phyloP scores from a whole-genome alignment of 2,113 vertebrate genomes.

The Patagioenas fasciata region DNA sequence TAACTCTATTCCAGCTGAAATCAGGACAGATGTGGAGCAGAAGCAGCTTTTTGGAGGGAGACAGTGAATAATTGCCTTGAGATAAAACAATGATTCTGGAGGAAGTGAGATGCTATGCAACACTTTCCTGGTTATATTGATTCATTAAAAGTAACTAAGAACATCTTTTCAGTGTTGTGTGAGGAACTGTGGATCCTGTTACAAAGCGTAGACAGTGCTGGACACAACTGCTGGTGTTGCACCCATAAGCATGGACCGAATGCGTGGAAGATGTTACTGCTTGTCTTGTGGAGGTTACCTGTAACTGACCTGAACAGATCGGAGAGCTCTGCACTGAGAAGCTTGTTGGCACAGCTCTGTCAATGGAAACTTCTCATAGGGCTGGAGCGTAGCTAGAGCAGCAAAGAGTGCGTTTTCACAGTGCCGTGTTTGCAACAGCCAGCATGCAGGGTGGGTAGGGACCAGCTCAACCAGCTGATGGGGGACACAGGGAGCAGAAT shows the following conservation, averaged over 20 bases:
- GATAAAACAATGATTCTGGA: neutral
- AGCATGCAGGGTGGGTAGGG: neutral
- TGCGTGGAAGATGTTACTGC: neutral
- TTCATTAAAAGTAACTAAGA: neutral
- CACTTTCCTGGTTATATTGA: neutral
- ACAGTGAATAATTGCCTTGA: neutral
- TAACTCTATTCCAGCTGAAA: too few relatives aligned
- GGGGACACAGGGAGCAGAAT: neutral
- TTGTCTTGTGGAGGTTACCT: neutral
- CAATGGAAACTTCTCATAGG: neutral
- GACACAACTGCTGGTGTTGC: neutral
- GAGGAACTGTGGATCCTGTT: neutral
- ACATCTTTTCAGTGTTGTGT: neutral
- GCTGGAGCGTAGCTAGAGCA: neutral
- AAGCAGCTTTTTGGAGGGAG: neutral
- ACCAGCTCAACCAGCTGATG: neutral
- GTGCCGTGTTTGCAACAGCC: neutral
- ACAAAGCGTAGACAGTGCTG: neutral
- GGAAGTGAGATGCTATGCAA: neutral
- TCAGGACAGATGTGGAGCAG: neutral
- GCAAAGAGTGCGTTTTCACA: neutral
- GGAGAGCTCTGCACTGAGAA: neutral
- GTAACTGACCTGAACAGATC: neutral
- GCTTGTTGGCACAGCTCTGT: neutral
- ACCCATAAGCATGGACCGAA: fast-evolving